Evolutionary conservation across 2,113 vertebrate species (phyloP), one percentile per base, ranked within the genome.

Genomic region (Antechinus stuartii): DNA sequence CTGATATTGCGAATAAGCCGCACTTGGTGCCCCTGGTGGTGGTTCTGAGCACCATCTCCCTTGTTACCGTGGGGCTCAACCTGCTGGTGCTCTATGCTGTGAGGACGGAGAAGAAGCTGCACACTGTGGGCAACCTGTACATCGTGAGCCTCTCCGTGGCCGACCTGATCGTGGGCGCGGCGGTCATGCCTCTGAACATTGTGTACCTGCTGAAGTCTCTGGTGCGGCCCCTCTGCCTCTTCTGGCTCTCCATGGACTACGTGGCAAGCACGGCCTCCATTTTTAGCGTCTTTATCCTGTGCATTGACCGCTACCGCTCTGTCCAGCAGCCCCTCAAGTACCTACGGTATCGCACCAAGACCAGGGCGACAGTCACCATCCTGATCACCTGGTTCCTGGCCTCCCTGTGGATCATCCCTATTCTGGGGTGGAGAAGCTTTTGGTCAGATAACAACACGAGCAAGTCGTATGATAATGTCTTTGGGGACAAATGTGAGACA

Each of bases 181-280:
- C 99, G 0, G 99, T 99, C 46, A 99, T 99, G 99, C 99, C 99
- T 53, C 98, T 99, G 46, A 99, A 99, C 96, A 98, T 99, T 96
- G 97, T 99, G 55, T 99, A 99, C 97, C 97, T 99, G 94, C 84
- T 99, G 90, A 99, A 96, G 94, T 91, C 98, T 2, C 98, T 99
- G 91, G 99, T 99, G 5, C 96, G 96, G 92, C 98, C 98, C 0
- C 98, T 99, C 54, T 99, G 99, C 93, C 98, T 99, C 92, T 99
- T 99, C 96, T 99, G 99, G 99, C 98, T 99, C 11, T 99, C 99
- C n/a, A 99, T 99, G 99, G 99, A 99, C 95, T 99, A 99, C 0
- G 99, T 99, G 89, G 99, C 99, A 24, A 99, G 99, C 97, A 99
- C 99, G 0, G 99, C 99, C 0, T 99, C 99, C 0, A 99, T 99